These are phyloP conservation scores for Premnoplex brunnescens DNA, from an alignment of 2,797 vertebrate species.

Conservation along the genomic window DNA sequence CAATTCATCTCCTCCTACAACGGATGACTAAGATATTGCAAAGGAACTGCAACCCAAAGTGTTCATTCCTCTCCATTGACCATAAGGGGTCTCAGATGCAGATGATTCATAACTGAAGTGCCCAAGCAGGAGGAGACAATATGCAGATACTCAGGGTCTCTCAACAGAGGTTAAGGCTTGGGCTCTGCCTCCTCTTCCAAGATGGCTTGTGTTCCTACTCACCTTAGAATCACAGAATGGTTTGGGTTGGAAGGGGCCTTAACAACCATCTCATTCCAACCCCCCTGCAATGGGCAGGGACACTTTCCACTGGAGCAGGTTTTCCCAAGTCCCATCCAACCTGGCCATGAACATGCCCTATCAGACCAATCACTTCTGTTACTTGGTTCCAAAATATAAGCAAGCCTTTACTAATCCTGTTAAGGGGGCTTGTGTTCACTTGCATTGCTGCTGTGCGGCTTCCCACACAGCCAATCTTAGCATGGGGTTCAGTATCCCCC, in stretches of 20 bases:
- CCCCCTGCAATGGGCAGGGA: rapidly evolving
- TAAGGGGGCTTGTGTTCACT: not conserved
- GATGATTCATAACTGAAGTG: not conserved
- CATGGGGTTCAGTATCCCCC: not conserved
- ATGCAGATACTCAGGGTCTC: not conserved
- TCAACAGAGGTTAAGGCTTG: not conserved
- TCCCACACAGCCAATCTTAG: not conserved
- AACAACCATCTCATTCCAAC: not conserved
- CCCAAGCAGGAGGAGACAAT: not conserved
- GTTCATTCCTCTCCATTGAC: not conserved
- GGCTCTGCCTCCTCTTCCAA: not conserved
- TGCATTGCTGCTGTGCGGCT: not conserved
- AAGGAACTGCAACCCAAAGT: not conserved
- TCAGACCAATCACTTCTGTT: not conserved
- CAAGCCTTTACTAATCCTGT: not conserved
- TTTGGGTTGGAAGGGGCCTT: not conserved
- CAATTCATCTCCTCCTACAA: not conserved
- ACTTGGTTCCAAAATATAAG: not conserved
- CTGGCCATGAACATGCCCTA: not conserved
- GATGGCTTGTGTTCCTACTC: not conserved
- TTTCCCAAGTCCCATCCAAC: not conserved
- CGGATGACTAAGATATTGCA: not conserved
- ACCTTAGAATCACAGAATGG: not conserved
- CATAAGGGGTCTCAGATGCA: not conserved
- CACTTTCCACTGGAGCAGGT: not conserved